Evolutionary conservation across 2,797 vertebrate species (phyloP), one percentile per base, ranked within the genome.

Genomic region (Lycodopsis pacificus): DNA sequence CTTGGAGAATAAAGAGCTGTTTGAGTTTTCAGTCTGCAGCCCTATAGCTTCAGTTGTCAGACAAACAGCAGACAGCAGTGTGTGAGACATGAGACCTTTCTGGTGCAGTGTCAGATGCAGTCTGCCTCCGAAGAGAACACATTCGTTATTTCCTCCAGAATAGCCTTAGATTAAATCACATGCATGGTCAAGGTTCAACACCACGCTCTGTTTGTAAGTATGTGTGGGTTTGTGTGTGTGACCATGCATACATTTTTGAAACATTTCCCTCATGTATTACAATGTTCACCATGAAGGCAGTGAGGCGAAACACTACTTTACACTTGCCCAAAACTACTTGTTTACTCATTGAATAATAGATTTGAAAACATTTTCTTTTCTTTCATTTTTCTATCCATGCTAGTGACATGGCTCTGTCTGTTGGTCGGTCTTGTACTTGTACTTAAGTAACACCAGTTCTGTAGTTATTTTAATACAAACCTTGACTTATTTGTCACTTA

Each of bases 91-190:
- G 11, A 64, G 15, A 53, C 20, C 30, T 75, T 66, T 61, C 32
- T 49, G 44, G 65, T 53, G 59, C 66, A 44, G 8, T 14, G 51
- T 71, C 30, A 57, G 40, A 73, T 20, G 3, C 70, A 65, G 40
- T 71, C 11, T 61, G 44, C 80, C 76, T 32, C 78, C 36, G 14
- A 65, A 65, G 67, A 73, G 10, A 58, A 71, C 34, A 22, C 1
- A 17, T 48, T 83, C 40, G 51, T 87, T 78, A 82, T 77, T 84
- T 84, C 71, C 79, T 54, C 36, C 20, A 76, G 65, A 82, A 58
- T 79, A 62, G 67, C 69, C 76, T 79, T 17, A 62, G 27, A 80
- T 71, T 20, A 46, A 79, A 87, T 90, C 77, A 73, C 73, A 86
- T 51, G 65, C 83, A 67, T 87, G 76, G 75, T 59, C 49, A 51